A percentile compares a stretch with the other conserved stretches of the same genome.
These are phyloP conservation scores for Oreochromis aureus DNA, from an alignment of 2,113 vertebrate genomes.

Conservation along the genomic window DNA sequence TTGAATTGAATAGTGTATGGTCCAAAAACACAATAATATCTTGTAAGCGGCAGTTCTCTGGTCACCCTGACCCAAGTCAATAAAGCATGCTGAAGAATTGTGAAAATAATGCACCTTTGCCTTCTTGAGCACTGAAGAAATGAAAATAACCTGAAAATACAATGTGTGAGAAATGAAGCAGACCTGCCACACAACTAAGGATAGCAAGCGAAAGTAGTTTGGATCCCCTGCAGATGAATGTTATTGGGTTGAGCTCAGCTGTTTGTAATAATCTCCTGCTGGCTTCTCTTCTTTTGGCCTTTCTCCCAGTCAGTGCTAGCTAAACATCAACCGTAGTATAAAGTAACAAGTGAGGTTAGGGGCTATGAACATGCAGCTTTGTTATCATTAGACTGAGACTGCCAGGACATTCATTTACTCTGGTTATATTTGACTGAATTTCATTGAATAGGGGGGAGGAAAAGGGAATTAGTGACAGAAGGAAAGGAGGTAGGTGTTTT, in stretches of 20 bases:
- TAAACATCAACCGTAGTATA: slow-evolving; percentile 18
- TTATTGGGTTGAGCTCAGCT: slow-evolving; percentile 7
- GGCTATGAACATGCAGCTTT: neutral
- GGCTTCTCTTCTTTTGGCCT: neutral
- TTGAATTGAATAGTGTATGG: neutral
- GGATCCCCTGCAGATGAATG: slow-evolving; percentile 14
- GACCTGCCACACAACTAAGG: neutral
- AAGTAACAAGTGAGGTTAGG: neutral
- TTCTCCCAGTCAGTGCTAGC: neutral
- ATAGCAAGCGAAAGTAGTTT: slow-evolving; percentile 10
- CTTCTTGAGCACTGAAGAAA: neutral
- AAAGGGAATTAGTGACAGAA: neutral
- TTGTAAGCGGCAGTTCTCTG: neutral
- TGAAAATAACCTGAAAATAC: neutral
- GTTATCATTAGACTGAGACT: neutral
- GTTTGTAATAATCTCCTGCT: slow-evolving; percentile 37
- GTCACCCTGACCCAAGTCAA: neutral
- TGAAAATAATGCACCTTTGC: neutral
- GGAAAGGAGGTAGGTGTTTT: neutral
- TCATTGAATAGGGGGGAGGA: neutral
- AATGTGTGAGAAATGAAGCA: neutral
- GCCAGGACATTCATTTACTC: neutral
- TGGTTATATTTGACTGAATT: neutral
- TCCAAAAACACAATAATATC: neutral
- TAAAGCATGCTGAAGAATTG: neutral